A percentile compares a stretch with the other conserved stretches of the same genome.
phyloP scores from a whole-genome alignment of 2,113 vertebrate species.

The Chloropsis cyanopogon region DNA sequence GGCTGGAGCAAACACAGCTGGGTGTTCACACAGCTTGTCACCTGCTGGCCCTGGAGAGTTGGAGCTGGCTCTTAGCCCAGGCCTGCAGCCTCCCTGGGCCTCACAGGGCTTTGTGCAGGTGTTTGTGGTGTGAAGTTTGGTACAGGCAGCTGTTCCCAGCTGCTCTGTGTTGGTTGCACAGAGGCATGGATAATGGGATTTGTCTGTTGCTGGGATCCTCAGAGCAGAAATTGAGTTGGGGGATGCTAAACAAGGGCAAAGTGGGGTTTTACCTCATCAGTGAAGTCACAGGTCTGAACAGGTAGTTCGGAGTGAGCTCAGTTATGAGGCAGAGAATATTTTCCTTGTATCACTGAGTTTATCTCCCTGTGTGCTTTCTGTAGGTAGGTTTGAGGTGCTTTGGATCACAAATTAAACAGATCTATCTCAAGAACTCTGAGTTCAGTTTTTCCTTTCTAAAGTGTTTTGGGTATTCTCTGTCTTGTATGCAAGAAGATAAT shows the following conservation, averaged over 20 bases:
- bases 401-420: background rate
- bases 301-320: background rate
- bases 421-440: background rate
- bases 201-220: background rate
- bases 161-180: background rate
- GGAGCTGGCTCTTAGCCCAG: background rate
- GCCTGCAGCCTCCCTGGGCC: background rate
- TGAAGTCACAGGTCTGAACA: background rate
- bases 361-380: background rate
- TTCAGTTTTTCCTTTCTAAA: background rate
- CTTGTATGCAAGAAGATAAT: background rate
- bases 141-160: background rate
- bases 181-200: background rate
- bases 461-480: background rate
- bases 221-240: background rate
- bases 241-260: background rate
- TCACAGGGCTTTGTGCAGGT: fast-evolving
- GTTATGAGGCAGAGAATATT: background rate
- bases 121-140: background rate
- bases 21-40: background rate
- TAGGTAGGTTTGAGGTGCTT: background rate
- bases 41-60: background rate
- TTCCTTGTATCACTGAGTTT: background rate
- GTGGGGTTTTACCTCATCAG: background rate
- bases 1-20: background rate